Conservation (phyloP, 2,888 invertebrate genomes). For the Blastobasis adustella region DNA sequence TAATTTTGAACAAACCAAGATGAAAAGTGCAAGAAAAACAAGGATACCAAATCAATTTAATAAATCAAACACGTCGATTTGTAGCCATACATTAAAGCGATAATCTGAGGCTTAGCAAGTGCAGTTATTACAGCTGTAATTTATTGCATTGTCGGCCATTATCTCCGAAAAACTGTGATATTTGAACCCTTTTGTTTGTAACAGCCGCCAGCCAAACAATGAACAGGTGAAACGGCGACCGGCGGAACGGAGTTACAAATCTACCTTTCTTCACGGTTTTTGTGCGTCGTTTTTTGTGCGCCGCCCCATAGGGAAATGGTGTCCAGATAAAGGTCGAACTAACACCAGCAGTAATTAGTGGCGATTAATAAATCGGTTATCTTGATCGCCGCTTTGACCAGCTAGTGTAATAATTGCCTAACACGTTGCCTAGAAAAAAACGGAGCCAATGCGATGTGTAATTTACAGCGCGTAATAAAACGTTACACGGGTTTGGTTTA, state of each 20-base stretch:
- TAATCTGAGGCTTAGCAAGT: slow-evolving; percentile 58
- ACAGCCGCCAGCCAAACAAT: slow-evolving; percentile 64
- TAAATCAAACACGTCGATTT: slow-evolving; percentile 53
- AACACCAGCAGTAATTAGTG: slow-evolving; percentile 75
- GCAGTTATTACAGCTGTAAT: slow-evolving; percentile 67
- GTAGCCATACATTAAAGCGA: slow-evolving; percentile 50
- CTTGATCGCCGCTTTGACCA: slow-evolving; percentile 54
- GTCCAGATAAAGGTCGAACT: slow-evolving; percentile 70
- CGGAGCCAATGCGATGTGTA: background rate
- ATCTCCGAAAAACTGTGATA: slow-evolving; percentile 67
- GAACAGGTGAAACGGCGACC: slow-evolving; percentile 63
- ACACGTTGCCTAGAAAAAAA: slow-evolving; percentile 16
- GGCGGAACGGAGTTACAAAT: slow-evolving; percentile 43
- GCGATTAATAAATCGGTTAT: slow-evolving; percentile 72
- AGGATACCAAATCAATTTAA: slow-evolving; percentile 18
- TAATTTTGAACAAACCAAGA: background rate
- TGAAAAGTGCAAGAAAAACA: slow-evolving; percentile 9
- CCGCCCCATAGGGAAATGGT: slow-evolving; percentile 52
- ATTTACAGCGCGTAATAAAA: background rate
- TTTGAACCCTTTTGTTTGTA: slow-evolving; percentile 67
- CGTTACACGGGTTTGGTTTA: too few species aligned
- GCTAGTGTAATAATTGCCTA: slow-evolving; percentile 57
- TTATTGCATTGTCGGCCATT: slow-evolving; percentile 59
- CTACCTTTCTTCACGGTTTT: slow-evolving; percentile 69
- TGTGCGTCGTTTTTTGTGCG: slow-evolving; percentile 51